A percentile compares a stretch with the other conserved stretches of the same genome.
Conservation (phyloP, 2,888 invertebrate species). For the Druceiella hillmani region DNA sequence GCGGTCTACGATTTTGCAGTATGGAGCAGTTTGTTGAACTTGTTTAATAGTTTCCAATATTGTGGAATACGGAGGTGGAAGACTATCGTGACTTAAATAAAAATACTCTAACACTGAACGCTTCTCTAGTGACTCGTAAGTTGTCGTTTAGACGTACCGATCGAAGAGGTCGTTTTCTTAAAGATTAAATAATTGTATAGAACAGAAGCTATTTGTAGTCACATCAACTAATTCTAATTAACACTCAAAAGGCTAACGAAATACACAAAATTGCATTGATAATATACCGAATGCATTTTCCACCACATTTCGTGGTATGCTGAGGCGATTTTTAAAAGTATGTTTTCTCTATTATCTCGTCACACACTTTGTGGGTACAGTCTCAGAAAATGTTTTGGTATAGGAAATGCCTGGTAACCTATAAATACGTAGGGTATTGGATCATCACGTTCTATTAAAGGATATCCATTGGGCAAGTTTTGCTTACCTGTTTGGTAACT, state of each 20-base stretch:
- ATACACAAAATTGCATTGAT: slow-evolving; percentile 15
- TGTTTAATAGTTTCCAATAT: slow-evolving; percentile 2
- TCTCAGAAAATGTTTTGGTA: slow-evolving; percentile 20
- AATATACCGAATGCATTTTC: slow-evolving; percentile 19
- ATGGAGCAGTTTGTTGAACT: too few species aligned
- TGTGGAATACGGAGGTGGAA: slow-evolving; percentile 18
- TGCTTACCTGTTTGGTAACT: slow-evolving; percentile 14
- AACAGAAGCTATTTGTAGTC: slow-evolving; percentile 20
- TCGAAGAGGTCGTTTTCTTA: slow-evolving; percentile 21
- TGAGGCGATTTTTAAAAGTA: slow-evolving; percentile 20
- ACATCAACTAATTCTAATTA: slow-evolving; percentile 22
- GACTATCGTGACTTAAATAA: too few species aligned
- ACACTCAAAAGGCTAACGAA: slow-evolving; percentile 23
- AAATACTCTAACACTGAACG: slow-evolving; percentile 23
- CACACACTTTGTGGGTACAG: slow-evolving; percentile 17
- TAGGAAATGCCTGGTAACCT: slow-evolving; percentile 10
- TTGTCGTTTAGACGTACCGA: too few species aligned
- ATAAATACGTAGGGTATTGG: slow-evolving; percentile 22
- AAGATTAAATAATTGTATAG: slow-evolving; percentile 21
- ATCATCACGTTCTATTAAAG: slow-evolving; percentile 18
- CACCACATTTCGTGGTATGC: slow-evolving; percentile 18
- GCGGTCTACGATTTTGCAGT: too few species aligned
- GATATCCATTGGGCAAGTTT: slow-evolving; percentile 18
- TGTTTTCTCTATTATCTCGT: slow-evolving; percentile 15
- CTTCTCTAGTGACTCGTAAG: slow-evolving; percentile 24